phyloP scores from a whole-genome alignment of 2,113 vertebrate species.

The Calonectris borealis region DNA sequence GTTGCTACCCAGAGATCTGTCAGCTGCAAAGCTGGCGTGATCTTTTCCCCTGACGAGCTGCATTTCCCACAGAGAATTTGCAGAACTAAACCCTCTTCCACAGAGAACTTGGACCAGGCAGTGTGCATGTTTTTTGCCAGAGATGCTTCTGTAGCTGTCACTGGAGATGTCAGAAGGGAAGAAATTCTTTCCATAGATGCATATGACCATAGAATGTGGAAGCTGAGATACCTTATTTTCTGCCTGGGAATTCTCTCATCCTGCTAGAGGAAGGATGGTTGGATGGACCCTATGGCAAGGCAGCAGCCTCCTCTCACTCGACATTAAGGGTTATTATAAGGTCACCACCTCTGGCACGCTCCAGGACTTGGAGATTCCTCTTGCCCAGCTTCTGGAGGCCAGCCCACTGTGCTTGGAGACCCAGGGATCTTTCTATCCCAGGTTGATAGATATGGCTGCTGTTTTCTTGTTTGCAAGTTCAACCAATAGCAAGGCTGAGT shows the following conservation, averaged over 20 bases:
- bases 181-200: neutral
- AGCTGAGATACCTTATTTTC: neutral
- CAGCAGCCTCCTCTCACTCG: neutral
- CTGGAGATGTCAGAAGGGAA: neutral
- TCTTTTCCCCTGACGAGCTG: rapidly evolving
- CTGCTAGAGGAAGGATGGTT: neutral
- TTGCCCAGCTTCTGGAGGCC: neutral
- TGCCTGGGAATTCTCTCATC: neutral
- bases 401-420: neutral
- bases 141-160: neutral
- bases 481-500: neutral
- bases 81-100: neutral
- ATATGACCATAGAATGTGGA: neutral
- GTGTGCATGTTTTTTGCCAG: neutral
- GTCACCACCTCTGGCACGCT: neutral
- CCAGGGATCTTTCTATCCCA: neutral
- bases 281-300: neutral
- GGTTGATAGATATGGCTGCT: neutral
- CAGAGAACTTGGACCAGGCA: neutral
- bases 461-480: neutral
- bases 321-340: neutral
- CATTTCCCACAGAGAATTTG: neutral
- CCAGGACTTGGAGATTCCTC: neutral
- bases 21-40: neutral
- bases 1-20: neutral